Evolutionary conservation across 2,888 invertebrate species (phyloP).

Genomic region (Spodoptera picta): DNA sequence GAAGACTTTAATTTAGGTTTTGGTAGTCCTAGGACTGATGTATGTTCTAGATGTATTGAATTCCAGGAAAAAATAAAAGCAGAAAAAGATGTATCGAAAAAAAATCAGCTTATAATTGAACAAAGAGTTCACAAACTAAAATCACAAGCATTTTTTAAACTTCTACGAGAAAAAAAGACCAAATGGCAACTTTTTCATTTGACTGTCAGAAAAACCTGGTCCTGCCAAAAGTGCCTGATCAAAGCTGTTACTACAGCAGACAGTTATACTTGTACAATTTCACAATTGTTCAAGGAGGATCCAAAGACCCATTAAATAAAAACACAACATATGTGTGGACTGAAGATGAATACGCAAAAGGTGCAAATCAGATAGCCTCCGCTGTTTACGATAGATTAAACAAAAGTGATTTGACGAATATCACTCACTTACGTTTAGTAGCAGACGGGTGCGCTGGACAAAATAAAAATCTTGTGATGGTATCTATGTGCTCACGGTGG

Average conservation of each 20-base stretch:
- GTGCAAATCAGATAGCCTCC: slow-evolving; percentile 5
- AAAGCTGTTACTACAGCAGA: slow-evolving; percentile 36
- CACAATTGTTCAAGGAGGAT: slow-evolving; percentile 29
- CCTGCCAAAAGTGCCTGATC: slow-evolving; percentile 58
- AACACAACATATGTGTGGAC: slow-evolving; percentile 36
- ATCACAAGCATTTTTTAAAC: slow-evolving; percentile 54
- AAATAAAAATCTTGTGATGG: slow-evolving; percentile 55
- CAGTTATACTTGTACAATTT: slow-evolving; percentile 42
- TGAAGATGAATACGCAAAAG: slow-evolving; percentile 8
- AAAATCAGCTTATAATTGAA: slow-evolving; percentile 42
- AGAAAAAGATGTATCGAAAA: slow-evolving; percentile 46
- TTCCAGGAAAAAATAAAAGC: slow-evolving; percentile 50
- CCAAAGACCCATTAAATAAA: slow-evolving; percentile 39
- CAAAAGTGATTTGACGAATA: slow-evolving; percentile 29
- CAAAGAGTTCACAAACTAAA: slow-evolving; percentile 49
- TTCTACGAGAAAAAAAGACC: slow-evolving; percentile 48
- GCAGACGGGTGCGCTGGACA: slow-evolving; percentile 57
- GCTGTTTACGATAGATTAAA: slow-evolving; percentile 3
- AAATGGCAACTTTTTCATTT: slow-evolving; percentile 42
- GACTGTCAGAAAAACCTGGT: slow-evolving; percentile 65
- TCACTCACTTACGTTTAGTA: slow-evolving; percentile 33
- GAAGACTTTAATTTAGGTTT: slow-evolving; percentile 50
- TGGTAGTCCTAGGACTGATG: slow-evolving; percentile 43
- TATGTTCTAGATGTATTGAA: slow-evolving; percentile 13
- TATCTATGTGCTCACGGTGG: slow-evolving; percentile 36